Evolutionary conservation across 2,797 vertebrate species (phyloP), one percentile per base, ranked within the genome.

Genomic region (Sebastolobus alascanus): DNA sequence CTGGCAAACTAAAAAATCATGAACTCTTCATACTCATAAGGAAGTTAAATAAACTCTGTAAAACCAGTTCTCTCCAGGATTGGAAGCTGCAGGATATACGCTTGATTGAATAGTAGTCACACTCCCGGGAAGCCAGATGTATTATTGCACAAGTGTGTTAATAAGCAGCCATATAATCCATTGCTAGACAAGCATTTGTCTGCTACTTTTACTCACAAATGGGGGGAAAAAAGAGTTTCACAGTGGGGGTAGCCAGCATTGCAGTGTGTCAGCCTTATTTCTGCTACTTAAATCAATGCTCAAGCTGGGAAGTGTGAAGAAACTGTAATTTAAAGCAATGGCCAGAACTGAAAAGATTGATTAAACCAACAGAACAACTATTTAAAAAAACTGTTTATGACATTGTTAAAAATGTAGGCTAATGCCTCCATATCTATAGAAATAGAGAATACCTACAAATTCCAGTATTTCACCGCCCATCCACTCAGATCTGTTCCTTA

Each of bases 151-250:
- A 70, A 71, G 61, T 66, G 79, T 83, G 60, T 81, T 85, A 84
- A 90, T 79, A 86, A 81, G 82, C 61, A 81, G 61, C 70, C 38
- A 52, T 79, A 64, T 56, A 71, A 87, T 88, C 74, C 79, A 80
- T 86, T 84, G 77, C 74, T 16, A 78, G 76, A 82, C 72, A 78
- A 76, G 76, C 29, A 31, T 55, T 66, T 68, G 72, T 77, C 73
- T 65, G 46, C 79, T 77, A 14, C 74, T 83, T 81, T 86, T 75
- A 52, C 60, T 68, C 54, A 33, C 60, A 77, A 80, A 88, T 60
- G 29, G 31, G 59, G 59, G 7, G 14, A 76, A 46, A 13, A 16
- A 18, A 25, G 4, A 70, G 64, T 58, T 83, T 77, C 77, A 76
- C 84, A 80, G 80, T 35, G 50, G 78, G 78, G 69, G 75, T 22